Evolutionary conservation across 2,888 invertebrate species (phyloP).

Genomic region (Microplitis manilae): DNA sequence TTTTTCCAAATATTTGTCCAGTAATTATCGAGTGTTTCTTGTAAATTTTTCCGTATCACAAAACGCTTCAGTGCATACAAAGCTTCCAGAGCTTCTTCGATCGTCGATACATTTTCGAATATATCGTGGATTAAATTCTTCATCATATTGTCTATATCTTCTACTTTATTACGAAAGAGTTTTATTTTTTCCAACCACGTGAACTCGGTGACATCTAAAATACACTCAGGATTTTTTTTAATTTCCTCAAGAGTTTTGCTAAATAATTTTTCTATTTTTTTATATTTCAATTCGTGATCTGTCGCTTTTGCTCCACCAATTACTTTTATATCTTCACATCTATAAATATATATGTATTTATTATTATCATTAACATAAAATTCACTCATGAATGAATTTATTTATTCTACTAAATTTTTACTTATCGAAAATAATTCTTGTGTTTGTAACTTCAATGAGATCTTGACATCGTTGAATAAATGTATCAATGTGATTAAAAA

Average conservation of each 20-base stretch:
- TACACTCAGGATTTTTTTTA: slow-evolving; percentile 69
- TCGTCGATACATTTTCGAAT: slow-evolving; percentile 73
- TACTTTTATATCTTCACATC: slow-evolving; percentile 17
- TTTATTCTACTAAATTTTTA: slow-evolving; percentile 50
- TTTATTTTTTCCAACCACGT: slow-evolving; percentile 73
- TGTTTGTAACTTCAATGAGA: slow-evolving; percentile 74
- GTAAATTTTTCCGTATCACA: slow-evolving; percentile 52
- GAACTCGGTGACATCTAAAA: slow-evolving; percentile 71
- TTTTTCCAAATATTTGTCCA: slow-evolving; percentile 79
- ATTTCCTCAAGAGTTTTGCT: slow-evolving; percentile 70
- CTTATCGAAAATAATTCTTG: slow-evolving; percentile 74
- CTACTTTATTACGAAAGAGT: slow-evolving; percentile 64
- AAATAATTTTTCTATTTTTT: slow-evolving; percentile 72
- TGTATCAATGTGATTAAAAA: slow-evolving; percentile 75
- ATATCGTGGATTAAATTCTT: slow-evolving; percentile 73
- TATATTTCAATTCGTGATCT: slow-evolving; percentile 62
- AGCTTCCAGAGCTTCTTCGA: slow-evolving; percentile 74
- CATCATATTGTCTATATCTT: slow-evolving; percentile 74
- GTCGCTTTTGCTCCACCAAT: slow-evolving; percentile 69
- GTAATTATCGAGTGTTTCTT: slow-evolving; percentile 56
- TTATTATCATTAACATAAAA: neutral
- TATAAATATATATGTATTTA: neutral
- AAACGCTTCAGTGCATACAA: slow-evolving; percentile 70
- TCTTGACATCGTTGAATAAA: slow-evolving; percentile 75
- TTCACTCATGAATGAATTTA: neutral